Base-by-base conservation (phyloP, 2,113 vertebrate genomes). In the Cromileptes altivelis region DNA sequence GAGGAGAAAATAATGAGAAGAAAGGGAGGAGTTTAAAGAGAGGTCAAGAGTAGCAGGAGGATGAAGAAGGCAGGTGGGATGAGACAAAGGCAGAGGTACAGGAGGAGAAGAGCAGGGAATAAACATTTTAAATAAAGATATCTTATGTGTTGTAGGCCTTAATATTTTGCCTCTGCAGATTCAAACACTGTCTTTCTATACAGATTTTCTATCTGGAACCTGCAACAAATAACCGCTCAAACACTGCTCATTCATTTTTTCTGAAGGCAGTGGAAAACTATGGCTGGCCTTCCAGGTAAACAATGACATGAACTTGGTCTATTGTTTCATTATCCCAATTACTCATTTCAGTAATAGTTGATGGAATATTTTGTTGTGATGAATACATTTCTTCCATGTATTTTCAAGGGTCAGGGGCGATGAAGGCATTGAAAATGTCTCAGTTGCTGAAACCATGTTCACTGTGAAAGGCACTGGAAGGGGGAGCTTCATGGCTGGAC, bases 131-230 rank as follows among this genome's bases (percentile, higher is more conserved):
- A 40, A 40, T 40, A 9, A 40, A 40, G 40, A 40, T 49, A 4
- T 49, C 14, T 49, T 49, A 15, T 49, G 47, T 14, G 13, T 49
- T 49, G n/a, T 25, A 47, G 27, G 18, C 25, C 68, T 40, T 49
- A 25, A 25, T 71, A 23, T 23, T 57, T 65, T 13, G 21, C 62
- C 40, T 65, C 14, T 33, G 10, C 67, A 69, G 47, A 27, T 49
- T 47, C n/a, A 70, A 70, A 70, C 15, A n/a, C 50, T 75, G 73
- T 81, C n/a, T 80, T 53, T 75, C 45, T 70, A 21, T 33, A 49
- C 52, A 81, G 84, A 77, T 86, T 19, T 21, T 73, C n/a, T 82
- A 82, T 47, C 56, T 82, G 79, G 74, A 86, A 47, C 60, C 84
- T 15, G 79, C 79, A 45, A 82, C 84, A 62, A 82, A 82, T 23